Conservation (phyloP, 2,113 vertebrate genomes). For the Saguinus midas region DNA sequence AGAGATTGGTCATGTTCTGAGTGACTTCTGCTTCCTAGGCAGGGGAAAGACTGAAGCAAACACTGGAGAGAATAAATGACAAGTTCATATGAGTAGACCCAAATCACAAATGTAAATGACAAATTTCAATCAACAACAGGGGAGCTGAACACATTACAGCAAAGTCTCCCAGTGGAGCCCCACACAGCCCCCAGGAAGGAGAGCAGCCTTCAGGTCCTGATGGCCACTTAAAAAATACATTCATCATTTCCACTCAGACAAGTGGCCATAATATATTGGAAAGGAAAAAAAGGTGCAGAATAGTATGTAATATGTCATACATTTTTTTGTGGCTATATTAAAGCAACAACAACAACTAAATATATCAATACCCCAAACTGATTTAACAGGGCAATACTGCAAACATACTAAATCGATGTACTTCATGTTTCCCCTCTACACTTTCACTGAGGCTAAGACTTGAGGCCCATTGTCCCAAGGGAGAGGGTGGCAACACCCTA, state of each 20-base stretch:
- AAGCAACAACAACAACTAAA: neutral
- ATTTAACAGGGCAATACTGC: neutral
- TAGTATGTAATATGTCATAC: neutral
- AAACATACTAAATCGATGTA: neutral
- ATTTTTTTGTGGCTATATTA: slow-evolving; percentile 5
- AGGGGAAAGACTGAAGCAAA: neutral
- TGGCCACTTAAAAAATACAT: neutral
- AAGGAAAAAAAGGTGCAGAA: neutral
- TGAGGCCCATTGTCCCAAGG: neutral
- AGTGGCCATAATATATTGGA: neutral
- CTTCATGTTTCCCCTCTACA: neutral
- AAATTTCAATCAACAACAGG: neutral
- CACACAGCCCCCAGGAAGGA: neutral
- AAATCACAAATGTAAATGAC: neutral
- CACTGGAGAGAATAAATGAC: neutral
- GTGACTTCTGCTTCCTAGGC: neutral
- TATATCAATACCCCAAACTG: neutral
- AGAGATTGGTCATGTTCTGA: neutral
- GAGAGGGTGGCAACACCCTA: no score
- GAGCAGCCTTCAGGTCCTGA: neutral
- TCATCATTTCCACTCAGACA: neutral
- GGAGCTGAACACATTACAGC: neutral
- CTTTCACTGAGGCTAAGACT: neutral
- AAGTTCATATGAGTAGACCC: neutral
- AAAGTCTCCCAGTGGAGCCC: neutral